Conservation (phyloP, 2,797 vertebrate genomes). For the Netta rufina region DNA sequence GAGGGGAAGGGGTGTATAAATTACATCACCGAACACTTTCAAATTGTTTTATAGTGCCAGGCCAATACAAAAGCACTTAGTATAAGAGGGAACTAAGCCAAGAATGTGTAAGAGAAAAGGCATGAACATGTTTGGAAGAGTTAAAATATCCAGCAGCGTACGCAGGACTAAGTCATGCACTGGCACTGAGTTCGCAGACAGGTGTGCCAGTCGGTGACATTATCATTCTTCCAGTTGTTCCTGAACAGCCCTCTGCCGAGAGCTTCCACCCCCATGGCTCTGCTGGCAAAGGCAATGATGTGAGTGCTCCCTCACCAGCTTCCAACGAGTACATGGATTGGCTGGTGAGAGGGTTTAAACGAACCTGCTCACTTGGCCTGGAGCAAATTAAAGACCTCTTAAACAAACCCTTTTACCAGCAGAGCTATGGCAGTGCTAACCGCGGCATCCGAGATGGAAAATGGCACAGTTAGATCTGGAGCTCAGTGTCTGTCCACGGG, state of each 20-base stretch:
- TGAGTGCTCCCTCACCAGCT: background rate
- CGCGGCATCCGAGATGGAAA: background rate
- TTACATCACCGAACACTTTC: background rate
- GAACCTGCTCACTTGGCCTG: conserved; percentile 34
- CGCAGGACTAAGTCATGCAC: background rate
- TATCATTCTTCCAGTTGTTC: background rate
- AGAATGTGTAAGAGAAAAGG: background rate
- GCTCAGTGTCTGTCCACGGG: background rate
- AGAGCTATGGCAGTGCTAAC: background rate
- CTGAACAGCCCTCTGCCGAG: background rate
- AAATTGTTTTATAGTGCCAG: background rate
- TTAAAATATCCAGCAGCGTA: background rate
- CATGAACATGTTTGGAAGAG: background rate
- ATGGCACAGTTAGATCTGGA: background rate
- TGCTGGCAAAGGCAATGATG: conserved; percentile 47
- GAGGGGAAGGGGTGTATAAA: background rate
- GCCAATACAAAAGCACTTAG: background rate
- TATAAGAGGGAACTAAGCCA: background rate
- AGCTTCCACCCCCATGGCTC: conserved; percentile 38
- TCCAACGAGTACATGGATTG: conserved; percentile 52
- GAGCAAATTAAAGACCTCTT: conserved; percentile 16
- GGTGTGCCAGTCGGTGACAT: conserved; percentile 13
- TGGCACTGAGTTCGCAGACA: background rate
- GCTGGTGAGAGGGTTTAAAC: conserved; percentile 26
- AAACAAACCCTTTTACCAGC: background rate